Percentiles rank a stretch among this genome's conserved stretches.
Evolutionary conservation across 92 coral and sea anemone species (phyloP).

Genomic region (Galaxea fascicularis): DNA sequence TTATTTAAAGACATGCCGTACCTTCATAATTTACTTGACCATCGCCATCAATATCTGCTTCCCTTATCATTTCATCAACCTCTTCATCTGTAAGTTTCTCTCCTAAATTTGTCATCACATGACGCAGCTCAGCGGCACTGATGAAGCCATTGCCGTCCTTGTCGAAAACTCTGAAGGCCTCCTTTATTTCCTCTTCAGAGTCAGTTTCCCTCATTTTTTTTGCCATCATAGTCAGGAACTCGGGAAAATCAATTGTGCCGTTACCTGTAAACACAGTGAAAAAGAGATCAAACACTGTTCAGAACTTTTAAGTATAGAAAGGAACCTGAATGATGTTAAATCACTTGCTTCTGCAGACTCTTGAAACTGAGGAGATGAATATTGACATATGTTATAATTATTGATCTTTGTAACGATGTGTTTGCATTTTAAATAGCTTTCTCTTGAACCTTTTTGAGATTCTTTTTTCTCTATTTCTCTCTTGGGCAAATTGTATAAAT

Average conservation of each 20-base stretch:
- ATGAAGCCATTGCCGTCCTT: slow-evolving; percentile 99
- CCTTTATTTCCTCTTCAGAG: slow-evolving; percentile 95
- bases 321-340: too few relatives aligned
- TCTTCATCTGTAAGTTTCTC: slow-evolving; percentile 99
- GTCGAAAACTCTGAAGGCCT: slow-evolving; percentile 97
- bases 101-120: slow-evolving; percentile 98
- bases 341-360: too few relatives aligned
- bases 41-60: slow-evolving; percentile 99
- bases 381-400: too few relatives aligned
- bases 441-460: too few relatives aligned
- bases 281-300: neutral
- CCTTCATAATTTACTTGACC: slow-evolving; percentile 99
- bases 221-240: slow-evolving; percentile 99
- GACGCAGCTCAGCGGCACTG: slow-evolving; percentile 99
- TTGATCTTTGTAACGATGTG: too few relatives aligned
- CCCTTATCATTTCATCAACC: slow-evolving; percentile 99
- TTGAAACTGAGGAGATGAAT: too few relatives aligned
- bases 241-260: slow-evolving; percentile 98
- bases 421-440: too few relatives aligned
- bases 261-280: slow-evolving; percentile 59
- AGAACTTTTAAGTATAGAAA: too few relatives aligned
- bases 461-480: too few relatives aligned
- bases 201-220: slow-evolving; percentile 97
- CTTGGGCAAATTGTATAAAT: too few relatives aligned
- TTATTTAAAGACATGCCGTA: neutral